Evolutionary conservation across 92 coral and sea anemone genomes (phyloP), one percentile per base, ranked within the genome.

Genomic region (Actinostola sp.): DNA sequence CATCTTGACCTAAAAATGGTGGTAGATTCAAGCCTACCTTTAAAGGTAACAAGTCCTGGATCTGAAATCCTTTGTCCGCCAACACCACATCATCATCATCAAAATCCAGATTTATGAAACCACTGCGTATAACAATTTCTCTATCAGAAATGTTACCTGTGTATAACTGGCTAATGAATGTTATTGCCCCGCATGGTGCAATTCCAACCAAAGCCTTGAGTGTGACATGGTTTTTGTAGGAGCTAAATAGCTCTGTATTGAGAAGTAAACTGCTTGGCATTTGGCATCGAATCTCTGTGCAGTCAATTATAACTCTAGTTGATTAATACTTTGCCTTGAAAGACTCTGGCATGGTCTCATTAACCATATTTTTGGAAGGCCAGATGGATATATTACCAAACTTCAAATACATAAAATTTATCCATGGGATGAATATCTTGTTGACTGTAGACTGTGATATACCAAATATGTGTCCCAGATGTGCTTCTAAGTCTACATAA

Each of bases 41-140:
- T 24, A 49, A 51, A 13, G 85, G 88, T 34, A 87, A 21, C 20
- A 82, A 35, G 56, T 87, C 85, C 27, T 58, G 55, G 19, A 70
- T 71, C 17, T 63, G 45, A 31, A 85, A 80, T 17, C 90, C 90
- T 43, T 85, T 85, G 66, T 86, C 88, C 35, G 75, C 69, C 85
- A 80, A 73, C 0, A 72, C 87, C 6, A 67, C 27, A 31, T 82
- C 87, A 1, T 84, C 83, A 64, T 49, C 70, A 2, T 82, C 69
- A 48, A 75, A 82, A 35, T 48, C 41, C 21, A 75, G 87, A 35
- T 69, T 32, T 26, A 82, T 25, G 1, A 82, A 59, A 3, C 57
- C 56, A 66, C 48, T 25, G 10, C 48, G 27, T 12, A 51, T 66
- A 13, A 41, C 71, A 6, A 82, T 82, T 66, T 82, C 87, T 13